A percentile compares a stretch with the other conserved stretches of the same genome.
These are phyloP conservation scores for Thymelicus acteon DNA, from an alignment of 2,888 invertebrate species.

Conservation along the genomic window DNA sequence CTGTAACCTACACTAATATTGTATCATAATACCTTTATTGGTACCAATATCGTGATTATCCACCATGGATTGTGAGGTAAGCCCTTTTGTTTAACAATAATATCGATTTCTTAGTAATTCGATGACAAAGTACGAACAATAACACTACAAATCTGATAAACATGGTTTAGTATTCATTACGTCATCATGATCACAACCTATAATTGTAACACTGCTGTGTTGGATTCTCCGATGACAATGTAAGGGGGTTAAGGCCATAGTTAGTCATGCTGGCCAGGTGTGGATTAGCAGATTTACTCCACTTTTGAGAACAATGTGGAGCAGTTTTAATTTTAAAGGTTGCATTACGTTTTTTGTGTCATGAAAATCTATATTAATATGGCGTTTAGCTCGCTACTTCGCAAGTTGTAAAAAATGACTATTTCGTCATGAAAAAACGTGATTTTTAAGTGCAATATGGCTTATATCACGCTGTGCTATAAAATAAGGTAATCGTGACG, in stretches of 20 bases:
- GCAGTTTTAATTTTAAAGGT: no score
- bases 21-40: conserved; percentile 17
- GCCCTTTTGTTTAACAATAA: conserved; percentile 10
- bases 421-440: no score
- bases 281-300: not conserved
- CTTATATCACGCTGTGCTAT: no score
- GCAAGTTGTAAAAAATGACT: no score
- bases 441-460: no score
- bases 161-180: not conserved
- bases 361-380: no score
- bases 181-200: not conserved
- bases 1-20: conserved; percentile 6
- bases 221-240: no score
- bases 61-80: conserved; percentile 20
- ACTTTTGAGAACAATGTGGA: no score
- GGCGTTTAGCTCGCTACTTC: no score
- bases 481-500: no score
- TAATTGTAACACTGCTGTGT: not conserved
- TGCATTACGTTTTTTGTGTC: no score
- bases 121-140: not conserved
- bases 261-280: not conserved
- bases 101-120: conserved; percentile 12
- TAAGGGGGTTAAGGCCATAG: not conserved
- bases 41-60: conserved; percentile 21
- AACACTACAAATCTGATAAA: not conserved